Percentiles rank a stretch among this genome's conserved stretches.
phyloP scores from a whole-genome alignment of 2,113 vertebrate species.

The Notiomystis cincta region DNA sequence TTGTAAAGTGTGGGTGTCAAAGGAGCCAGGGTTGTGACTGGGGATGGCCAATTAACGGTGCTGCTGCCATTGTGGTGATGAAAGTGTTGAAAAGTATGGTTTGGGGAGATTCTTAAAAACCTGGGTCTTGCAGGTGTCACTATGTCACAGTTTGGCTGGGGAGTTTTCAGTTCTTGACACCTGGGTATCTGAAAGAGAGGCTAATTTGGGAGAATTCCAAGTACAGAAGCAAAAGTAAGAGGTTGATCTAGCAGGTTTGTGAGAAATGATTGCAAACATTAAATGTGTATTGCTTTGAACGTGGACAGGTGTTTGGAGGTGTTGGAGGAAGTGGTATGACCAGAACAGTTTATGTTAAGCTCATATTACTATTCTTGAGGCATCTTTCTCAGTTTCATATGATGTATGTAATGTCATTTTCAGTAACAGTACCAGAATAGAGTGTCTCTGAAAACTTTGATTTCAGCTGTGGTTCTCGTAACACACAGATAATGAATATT shows the following conservation, averaged over 20 bases:
- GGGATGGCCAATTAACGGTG: neutral
- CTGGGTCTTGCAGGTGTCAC: neutral
- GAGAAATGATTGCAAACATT: neutral
- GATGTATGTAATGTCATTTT: conserved; percentile 23
- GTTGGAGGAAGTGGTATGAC: neutral
- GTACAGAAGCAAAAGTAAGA: neutral
- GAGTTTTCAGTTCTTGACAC: neutral
- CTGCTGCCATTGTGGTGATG: fast-evolving
- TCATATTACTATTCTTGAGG: neutral
- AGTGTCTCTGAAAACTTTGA: neutral
- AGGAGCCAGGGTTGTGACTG: neutral
- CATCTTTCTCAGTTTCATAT: conserved; percentile 54
- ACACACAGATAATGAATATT: neutral
- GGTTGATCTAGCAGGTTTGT: neutral
- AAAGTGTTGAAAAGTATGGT: neutral
- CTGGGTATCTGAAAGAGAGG: neutral
- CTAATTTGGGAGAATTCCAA: neutral
- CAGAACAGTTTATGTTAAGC: neutral
- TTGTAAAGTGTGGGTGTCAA: neutral
- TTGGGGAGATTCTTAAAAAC: neutral
- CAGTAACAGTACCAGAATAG: conserved; percentile 22
- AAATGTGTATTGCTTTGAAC: neutral
- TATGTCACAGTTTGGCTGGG: neutral
- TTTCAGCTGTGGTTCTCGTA: neutral
- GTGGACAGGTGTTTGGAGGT: conserved; percentile 31